Evolutionary conservation across 1,140 invertebrate genomes (phyloP).

Genomic region (Melanaphis sacchari): DNA sequence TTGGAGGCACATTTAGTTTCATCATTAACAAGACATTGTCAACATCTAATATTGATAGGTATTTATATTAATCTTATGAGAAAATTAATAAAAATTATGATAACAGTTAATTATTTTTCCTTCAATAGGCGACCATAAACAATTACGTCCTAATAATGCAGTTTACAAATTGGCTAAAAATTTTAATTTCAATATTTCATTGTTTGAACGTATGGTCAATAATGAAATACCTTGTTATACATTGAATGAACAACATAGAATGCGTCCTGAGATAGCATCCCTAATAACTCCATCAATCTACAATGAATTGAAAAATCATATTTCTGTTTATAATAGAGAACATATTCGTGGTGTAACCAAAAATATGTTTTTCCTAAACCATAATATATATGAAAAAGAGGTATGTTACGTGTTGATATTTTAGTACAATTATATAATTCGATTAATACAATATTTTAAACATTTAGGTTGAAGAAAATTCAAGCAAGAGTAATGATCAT

Average conservation of each 20-base stretch:
- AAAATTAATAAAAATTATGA: too few species aligned
- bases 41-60: slow-evolving; percentile 86
- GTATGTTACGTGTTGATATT: not conserved
- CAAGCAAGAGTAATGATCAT: slow-evolving; percentile 69
- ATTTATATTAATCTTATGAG: slow-evolving; percentile 60
- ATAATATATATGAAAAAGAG: slow-evolving; percentile 65
- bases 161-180: slow-evolving; percentile 69
- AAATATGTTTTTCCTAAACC: slow-evolving; percentile 72
- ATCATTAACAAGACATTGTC: slow-evolving; percentile 73
- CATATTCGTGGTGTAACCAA: slow-evolving; percentile 66
- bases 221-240: slow-evolving; percentile 68
- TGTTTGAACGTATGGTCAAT: slow-evolving; percentile 76
- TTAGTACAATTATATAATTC: not conserved
- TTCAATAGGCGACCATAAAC: slow-evolving; percentile 75
- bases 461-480: slow-evolving; percentile 65
- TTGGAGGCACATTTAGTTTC: slow-evolving; percentile 79
- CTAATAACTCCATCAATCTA: slow-evolving; percentile 73
- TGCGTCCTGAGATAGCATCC: slow-evolving; percentile 71
- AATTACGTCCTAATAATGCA: slow-evolving; percentile 73
- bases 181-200: slow-evolving; percentile 73
- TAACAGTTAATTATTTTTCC: not conserved
- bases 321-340: slow-evolving; percentile 66
- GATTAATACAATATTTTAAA: not conserved
- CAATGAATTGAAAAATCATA: slow-evolving; percentile 67
- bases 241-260: slow-evolving; percentile 72